A percentile compares a stretch with the other conserved stretches of the same genome.
These are phyloP conservation scores for Gastracanthus pulcherrimus DNA, from an alignment of 2,888 invertebrate species.

Conservation along the genomic window DNA sequence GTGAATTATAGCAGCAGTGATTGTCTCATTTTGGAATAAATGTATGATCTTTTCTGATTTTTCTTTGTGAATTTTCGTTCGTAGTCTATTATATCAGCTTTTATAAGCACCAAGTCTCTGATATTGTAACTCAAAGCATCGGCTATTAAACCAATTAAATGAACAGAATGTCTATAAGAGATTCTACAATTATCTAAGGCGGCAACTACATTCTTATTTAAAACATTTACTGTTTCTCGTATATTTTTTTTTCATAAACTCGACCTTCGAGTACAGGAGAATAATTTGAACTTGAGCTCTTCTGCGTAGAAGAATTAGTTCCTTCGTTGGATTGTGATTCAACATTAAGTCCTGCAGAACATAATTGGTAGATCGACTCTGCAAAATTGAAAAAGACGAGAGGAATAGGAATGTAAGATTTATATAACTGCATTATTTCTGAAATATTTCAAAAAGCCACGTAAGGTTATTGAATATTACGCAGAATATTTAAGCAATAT, in stretches of 20 bases:
- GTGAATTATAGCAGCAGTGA: constrained; percentile 6
- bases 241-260: neutral
- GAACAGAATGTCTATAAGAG: constrained; percentile 40
- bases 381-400: no score
- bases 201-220: constrained; percentile 31
- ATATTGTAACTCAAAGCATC: constrained; percentile 30
- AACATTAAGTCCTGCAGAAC: no score
- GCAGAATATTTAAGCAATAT: no score
- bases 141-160: constrained; percentile 27
- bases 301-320: no score
- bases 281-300: no score
- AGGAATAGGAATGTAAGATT: no score
- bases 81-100: neutral
- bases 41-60: neutral
- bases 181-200: constrained; percentile 42
- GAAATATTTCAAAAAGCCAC: no score
- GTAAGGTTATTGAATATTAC: no score
- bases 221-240: neutral
- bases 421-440: no score
- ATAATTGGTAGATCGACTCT: no score
- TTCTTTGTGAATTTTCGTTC: neutral
- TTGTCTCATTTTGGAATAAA: neutral
- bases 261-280: no score
- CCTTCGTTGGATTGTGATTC: no score
- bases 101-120: neutral